phyloP scores from a whole-genome alignment of 2,797 vertebrate genomes.

The Argya squamiceps region DNA sequence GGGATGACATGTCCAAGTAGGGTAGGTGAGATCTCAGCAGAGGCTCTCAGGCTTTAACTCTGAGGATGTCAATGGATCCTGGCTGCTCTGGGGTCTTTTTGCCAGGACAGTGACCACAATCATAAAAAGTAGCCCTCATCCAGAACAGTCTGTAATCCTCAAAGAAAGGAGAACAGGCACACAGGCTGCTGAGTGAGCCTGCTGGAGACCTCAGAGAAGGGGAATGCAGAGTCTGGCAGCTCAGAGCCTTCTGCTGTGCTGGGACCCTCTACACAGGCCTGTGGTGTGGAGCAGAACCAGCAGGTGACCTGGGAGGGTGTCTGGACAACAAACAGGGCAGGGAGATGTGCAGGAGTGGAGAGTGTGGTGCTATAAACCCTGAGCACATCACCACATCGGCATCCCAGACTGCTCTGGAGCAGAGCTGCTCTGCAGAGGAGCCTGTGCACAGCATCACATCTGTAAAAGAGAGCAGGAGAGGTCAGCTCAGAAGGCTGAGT shows the following conservation, averaged over 20 bases:
- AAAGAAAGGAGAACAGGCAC: background rate
- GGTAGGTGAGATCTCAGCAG: background rate
- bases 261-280: background rate
- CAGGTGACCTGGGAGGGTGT: background rate
- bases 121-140: background rate
- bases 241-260: background rate
- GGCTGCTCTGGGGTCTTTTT: background rate
- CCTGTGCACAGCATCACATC: background rate
- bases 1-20: background rate
- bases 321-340: background rate
- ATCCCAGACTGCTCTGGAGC: background rate
- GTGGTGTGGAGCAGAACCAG: background rate
- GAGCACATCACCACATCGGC: fast-evolving
- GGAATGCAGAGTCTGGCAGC: background rate
- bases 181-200: background rate
- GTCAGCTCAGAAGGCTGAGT: background rate
- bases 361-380: background rate
- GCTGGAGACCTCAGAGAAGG: background rate
- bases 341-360: background rate
- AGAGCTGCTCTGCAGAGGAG: background rate
- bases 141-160: background rate
- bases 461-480: background rate
- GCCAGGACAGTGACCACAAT: fast-evolving
- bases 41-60: background rate
- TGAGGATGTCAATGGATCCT: background rate